Conservation (phyloP, 2,113 vertebrate species). For the Psilopogon haemacephalus region DNA sequence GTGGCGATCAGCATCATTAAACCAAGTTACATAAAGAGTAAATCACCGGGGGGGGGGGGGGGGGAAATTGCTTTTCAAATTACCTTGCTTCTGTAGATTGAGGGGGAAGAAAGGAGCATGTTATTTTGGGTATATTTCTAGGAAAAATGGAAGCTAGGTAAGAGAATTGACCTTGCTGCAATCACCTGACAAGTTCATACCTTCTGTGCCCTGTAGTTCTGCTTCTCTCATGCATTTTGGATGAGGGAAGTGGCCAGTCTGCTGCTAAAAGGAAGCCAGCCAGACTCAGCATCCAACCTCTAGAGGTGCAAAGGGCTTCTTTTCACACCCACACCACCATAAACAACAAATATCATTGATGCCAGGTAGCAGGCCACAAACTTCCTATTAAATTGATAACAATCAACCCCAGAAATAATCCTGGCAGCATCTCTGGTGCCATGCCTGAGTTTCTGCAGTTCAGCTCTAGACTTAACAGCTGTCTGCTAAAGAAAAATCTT, state of each 20-base stretch:
- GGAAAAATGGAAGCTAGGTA: not conserved
- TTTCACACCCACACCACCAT: not conserved
- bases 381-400: not conserved
- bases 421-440: not conserved
- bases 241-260: accelerated
- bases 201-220: not conserved
- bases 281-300: not conserved
- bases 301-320: not conserved
- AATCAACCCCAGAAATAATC: not conserved
- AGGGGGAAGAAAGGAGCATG: not conserved
- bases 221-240: not conserved
- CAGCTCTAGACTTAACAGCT: not conserved
- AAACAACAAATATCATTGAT: not conserved
- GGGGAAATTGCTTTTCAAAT: not conserved
- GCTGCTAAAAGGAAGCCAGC: not conserved
- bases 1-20: not conserved
- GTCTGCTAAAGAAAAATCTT: not conserved
- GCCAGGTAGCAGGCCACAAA: not conserved
- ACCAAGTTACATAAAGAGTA: not conserved
- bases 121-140: not conserved
- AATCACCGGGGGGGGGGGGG: not conserved
- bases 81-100: not conserved
- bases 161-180: not conserved
- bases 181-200: not conserved
- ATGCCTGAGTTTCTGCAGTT: not conserved